Conservation (phyloP, 2,888 invertebrate species). For the Hypomecis punctinalis region DNA sequence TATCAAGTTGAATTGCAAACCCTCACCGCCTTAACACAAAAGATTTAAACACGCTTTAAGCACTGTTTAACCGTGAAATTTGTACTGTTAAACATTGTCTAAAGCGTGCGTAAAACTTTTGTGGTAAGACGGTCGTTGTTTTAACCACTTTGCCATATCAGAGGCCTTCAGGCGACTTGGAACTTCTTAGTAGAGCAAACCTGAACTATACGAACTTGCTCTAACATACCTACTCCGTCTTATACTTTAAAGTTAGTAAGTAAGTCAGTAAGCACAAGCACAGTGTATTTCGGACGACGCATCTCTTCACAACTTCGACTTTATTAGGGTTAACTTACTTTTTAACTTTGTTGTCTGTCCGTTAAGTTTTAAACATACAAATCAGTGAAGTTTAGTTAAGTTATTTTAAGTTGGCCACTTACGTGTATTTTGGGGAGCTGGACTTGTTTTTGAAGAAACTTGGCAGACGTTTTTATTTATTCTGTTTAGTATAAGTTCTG, state of each 20-base stretch:
- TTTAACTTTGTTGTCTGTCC: slow-evolving; percentile 39
- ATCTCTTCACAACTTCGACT: slow-evolving; percentile 36
- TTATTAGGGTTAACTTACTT: slow-evolving; percentile 41
- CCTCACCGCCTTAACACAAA: no score
- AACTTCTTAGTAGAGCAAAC: no score
- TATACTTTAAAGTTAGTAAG: no score
- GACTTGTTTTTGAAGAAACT: slow-evolving; percentile 7
- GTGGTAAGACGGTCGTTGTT: no score
- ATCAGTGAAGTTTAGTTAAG: slow-evolving; percentile 48
- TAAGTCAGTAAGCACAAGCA: neutral
- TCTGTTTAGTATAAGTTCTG: neutral
- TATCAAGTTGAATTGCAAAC: no score
- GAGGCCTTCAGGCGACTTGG: no score
- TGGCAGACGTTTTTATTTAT: slow-evolving; percentile 10
- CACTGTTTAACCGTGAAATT: no score
- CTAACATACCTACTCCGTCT: slow-evolving; percentile 11
- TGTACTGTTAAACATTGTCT: no score
- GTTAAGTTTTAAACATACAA: slow-evolving; percentile 54
- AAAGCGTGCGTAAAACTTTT: no score
- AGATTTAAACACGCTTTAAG: no score
- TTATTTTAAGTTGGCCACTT: slow-evolving; percentile 19
- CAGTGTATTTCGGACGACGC: slow-evolving; percentile 23
- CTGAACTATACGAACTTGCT: neutral
- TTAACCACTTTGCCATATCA: no score
- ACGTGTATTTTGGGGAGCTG: slow-evolving; percentile 18